Evolutionary conservation across 1,140 invertebrate genomes (phyloP).

Genomic region (Neotoxoptera formosana): DNA sequence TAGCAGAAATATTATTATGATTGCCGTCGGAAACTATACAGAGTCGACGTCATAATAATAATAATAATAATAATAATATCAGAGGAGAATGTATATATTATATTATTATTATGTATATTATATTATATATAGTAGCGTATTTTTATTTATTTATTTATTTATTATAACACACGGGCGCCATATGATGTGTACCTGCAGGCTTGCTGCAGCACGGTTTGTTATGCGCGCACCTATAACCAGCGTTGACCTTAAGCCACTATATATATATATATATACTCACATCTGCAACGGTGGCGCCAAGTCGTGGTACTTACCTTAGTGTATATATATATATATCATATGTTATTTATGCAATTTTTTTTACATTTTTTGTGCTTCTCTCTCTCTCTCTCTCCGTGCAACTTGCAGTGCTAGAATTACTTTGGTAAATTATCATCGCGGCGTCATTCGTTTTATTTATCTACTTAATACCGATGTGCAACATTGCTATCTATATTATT

Average conservation of each 20-base stretch:
- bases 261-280: neutral
- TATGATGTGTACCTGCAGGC: neutral
- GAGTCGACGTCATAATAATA: neutral
- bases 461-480: neutral
- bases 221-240: neutral
- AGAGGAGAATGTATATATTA: neutral
- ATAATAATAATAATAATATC: neutral
- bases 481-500: neutral
- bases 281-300: constrained; percentile 1
- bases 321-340: neutral
- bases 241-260: neutral
- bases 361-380: neutral
- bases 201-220: neutral
- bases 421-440: neutral
- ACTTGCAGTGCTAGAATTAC: neutral
- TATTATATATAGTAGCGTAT: neutral
- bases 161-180: neutral
- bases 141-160: constrained; percentile 19
- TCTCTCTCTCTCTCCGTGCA: neutral
- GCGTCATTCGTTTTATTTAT: neutral
- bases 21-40: neutral
- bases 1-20: neutral
- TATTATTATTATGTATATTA: neutral
- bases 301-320: neutral
- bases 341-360: neutral